A percentile compares a stretch with the other conserved stretches of the same genome.
These are phyloP conservation scores for Pangasius djambal DNA, from an alignment of 2,797 vertebrate genomes.

Conservation along the genomic window DNA sequence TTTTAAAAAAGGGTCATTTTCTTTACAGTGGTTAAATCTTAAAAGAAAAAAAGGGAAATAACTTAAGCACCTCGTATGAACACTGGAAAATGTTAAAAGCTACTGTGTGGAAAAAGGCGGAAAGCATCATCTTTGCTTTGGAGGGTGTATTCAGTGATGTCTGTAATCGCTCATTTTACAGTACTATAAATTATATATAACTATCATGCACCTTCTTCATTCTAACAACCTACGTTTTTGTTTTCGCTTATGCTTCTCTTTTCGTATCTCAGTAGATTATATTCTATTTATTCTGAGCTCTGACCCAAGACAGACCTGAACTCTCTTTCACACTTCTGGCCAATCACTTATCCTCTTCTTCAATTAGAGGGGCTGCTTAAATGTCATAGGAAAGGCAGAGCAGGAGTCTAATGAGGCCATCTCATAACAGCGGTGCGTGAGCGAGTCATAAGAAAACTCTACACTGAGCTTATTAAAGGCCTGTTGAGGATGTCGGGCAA, in stretches of 20 bases:
- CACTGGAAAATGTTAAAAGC: neutral
- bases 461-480: conserved; percentile 69
- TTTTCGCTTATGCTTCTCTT: neutral
- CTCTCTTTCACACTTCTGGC: neutral
- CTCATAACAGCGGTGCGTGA: conserved; percentile 58
- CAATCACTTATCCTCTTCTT: conserved; percentile 46
- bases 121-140: neutral
- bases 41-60: neutral
- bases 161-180: neutral
- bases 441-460: conserved; percentile 51
- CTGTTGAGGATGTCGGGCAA: conserved; percentile 63
- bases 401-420: conserved; percentile 69
- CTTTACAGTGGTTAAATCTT: neutral
- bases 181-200: neutral
- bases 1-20: neutral
- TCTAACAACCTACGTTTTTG: neutral
- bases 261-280: neutral
- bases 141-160: neutral
- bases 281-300: conserved; percentile 10
- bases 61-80: neutral
- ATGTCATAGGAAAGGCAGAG: conserved; percentile 64
- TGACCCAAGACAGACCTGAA: neutral
- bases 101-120: too few relatives aligned
- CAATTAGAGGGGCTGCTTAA: conserved; percentile 61
- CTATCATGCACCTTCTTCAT: neutral